phyloP scores from a whole-genome alignment of 1,140 invertebrate genomes.

The Phymorhynchus buccinoides region DNA sequence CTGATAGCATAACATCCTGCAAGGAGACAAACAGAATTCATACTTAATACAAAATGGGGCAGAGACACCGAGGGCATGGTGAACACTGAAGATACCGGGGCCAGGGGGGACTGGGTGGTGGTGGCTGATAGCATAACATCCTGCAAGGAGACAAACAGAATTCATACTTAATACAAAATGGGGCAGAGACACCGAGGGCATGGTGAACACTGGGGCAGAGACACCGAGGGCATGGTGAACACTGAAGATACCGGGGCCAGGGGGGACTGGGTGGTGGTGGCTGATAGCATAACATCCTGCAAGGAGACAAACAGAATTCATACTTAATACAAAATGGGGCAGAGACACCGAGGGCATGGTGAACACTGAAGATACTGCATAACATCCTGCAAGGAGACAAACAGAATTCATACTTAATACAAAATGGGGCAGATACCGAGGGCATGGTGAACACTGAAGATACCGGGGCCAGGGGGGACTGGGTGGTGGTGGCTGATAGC shows the following conservation, averaged over 20 bases:
- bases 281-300: slow-evolving; percentile 67
- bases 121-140: slow-evolving; percentile 73
- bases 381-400: too few relatives aligned
- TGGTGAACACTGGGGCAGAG: slow-evolving; percentile 63
- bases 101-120: slow-evolving; percentile 69
- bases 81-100: slow-evolving; percentile 68
- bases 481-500: too few relatives aligned
- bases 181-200: too few relatives aligned
- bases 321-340: too few relatives aligned
- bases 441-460: too few relatives aligned
- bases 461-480: too few relatives aligned
- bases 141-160: slow-evolving; percentile 55
- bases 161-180: too few relatives aligned
- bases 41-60: slow-evolving; percentile 54
- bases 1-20: slow-evolving; percentile 73
- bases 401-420: too few relatives aligned
- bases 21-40: slow-evolving; percentile 42
- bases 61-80: slow-evolving; percentile 70
- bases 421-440: too few relatives aligned
- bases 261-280: slow-evolving; percentile 70
- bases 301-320: too few relatives aligned
- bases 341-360: too few relatives aligned
- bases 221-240: slow-evolving; percentile 67
- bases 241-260: slow-evolving; percentile 67
- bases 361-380: too few relatives aligned